These are phyloP conservation scores for Apodemia duryi DNA, from an alignment of 2,888 invertebrate species.

Conservation along the genomic window DNA sequence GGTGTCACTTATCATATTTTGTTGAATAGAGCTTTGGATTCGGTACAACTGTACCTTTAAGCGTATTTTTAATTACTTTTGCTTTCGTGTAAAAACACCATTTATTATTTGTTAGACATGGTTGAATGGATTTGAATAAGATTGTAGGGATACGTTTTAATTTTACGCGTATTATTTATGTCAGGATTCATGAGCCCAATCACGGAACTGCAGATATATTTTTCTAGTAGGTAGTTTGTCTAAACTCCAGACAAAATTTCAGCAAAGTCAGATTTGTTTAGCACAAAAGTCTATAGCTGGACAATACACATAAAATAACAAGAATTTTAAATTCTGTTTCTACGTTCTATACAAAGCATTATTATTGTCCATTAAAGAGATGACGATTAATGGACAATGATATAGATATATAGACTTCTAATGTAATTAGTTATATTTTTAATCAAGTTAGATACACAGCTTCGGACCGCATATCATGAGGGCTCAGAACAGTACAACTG, in stretches of 20 bases:
- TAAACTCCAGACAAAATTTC: not conserved
- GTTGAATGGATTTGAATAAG: constrained; percentile 7
- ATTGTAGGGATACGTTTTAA: not conserved
- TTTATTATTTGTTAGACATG: constrained; percentile 8
- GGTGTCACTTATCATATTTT: constrained; percentile 16
- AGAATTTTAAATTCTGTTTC: no score
- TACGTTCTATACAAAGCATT: no score
- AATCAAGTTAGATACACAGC: no score
- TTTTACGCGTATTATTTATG: not conserved
- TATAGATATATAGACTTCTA: no score
- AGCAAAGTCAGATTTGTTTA: no score
- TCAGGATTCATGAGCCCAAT: not conserved
- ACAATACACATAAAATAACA: no score
- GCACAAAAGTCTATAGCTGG: no score
- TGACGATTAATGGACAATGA: no score
- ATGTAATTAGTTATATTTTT: no score
- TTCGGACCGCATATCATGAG: no score
- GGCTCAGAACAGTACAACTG: no score
- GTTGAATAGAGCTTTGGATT: constrained; percentile 17
- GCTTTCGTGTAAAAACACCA: not conserved
- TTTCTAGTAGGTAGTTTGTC: not conserved
- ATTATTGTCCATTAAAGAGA: no score
- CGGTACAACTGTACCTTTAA: constrained; percentile 9
- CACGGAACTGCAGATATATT: not conserved
- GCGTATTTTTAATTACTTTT: constrained; percentile 9